A percentile compares a stretch with the other conserved stretches of the same genome.
These are phyloP conservation scores for Sebastes minor DNA, from an alignment of 2,797 vertebrate species.

Conservation along the genomic window DNA sequence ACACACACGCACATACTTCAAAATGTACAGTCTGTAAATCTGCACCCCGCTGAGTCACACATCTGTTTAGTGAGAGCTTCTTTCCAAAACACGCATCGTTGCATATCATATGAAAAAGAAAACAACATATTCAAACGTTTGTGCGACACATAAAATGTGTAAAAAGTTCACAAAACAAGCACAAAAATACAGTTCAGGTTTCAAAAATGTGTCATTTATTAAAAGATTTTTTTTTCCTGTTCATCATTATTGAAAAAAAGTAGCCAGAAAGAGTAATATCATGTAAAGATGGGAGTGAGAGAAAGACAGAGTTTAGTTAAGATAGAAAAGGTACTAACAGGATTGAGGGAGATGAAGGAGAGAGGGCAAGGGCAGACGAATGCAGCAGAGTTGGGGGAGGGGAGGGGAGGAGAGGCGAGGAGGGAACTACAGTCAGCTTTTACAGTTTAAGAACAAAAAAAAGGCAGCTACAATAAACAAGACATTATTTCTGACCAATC, in stretches of 20 bases:
- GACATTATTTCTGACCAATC: constrained; percentile 67
- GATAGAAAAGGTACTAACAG: constrained; percentile 54
- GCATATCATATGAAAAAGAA: neutral
- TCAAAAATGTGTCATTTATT: constrained; percentile 81
- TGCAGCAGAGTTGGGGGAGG: constrained; percentile 50
- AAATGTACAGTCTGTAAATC: constrained; percentile 70
- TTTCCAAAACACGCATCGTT: neutral
- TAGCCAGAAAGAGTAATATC: constrained; percentile 66
- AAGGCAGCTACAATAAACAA: constrained; percentile 70
- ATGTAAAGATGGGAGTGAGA: constrained; percentile 44
- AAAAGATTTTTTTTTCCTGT: constrained; percentile 68
- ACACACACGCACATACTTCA: constrained; percentile 34
- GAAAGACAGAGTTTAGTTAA: constrained; percentile 45
- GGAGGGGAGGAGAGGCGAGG: constrained; percentile 18
- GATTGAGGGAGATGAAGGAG: constrained; percentile 59
- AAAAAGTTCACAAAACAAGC: neutral
- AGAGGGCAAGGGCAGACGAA: constrained; percentile 52
- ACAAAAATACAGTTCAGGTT: constrained; percentile 31
- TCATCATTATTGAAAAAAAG: constrained; percentile 63
- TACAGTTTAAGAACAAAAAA: constrained; percentile 59
- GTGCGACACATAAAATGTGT: neutral
- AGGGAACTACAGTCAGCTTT: constrained; percentile 54
- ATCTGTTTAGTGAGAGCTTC: constrained; percentile 63
- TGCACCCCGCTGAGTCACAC: constrained; percentile 66
- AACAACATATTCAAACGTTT: neutral